Evolutionary conservation across 1,140 invertebrate species (phyloP), one percentile per base, ranked within the genome.

Genomic region (Whitmania pigra): DNA sequence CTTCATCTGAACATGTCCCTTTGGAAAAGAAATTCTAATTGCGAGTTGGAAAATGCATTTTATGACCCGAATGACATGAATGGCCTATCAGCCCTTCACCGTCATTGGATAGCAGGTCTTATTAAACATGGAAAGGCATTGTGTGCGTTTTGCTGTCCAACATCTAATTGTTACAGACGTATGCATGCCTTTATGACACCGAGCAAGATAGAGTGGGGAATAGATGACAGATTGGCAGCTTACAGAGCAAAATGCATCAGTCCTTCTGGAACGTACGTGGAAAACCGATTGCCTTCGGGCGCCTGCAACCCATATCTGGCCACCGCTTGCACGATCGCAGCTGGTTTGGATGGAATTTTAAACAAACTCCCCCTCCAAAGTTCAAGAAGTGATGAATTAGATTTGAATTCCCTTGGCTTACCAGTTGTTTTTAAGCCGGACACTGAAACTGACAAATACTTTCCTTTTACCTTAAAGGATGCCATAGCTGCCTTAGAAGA

Each of bases 1-100:
- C 36, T 66, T 54, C 75, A 75, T 71, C 71, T 67, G 57, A 75
- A 75, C 63, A 73, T 75, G 57, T 75, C 75, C 27, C 22, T 75
- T 2, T 75, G 73, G 73, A 40, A 40, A 20, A 60, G 17, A 60
- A 71, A 72, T 29, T 4, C 20, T 20, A 54, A 53, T 36, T 31
- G 71, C 15, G 17, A 66, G 25, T 5, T 60, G n/a, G 55, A 22
- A n/a, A 75, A 75, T 72, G 73, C 73, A 0, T 72, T 75, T 53
- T 75, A 55, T 43, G 67, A 75, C 40, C 31, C 11, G 25, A 67
- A 71, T n/a, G 55, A 67, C n/a, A 29, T 43, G 40, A 11, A 75
- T 49, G 74, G 71, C 53, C 31, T 75, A 53, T 75, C 75, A 27
- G 67, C 69, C 17, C 13, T 74, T 9, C 40, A 53, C 29, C 40